Evolutionary conservation across 2,113 vertebrate genomes (phyloP).

Genomic region (Notothenia coriiceps): DNA sequence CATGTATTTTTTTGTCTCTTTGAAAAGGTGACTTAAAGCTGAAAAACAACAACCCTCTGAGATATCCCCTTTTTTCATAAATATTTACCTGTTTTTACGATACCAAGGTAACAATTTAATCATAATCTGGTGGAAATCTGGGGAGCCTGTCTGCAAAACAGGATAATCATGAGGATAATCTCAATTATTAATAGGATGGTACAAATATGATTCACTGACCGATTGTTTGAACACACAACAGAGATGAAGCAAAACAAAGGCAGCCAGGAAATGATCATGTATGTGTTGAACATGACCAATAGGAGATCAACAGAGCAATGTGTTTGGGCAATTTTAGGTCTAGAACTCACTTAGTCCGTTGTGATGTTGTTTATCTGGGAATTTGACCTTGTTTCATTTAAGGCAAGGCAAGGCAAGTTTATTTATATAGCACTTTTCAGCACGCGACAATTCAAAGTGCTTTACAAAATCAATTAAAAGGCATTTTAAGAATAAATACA

Average conservation of each 20-base stretch:
- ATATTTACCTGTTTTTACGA: constrained; percentile 1
- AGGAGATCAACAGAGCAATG: neutral
- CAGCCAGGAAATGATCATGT: constrained; percentile 19
- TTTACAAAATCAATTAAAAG: no score
- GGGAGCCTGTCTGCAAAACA: constrained; percentile 46
- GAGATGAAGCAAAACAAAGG: constrained; percentile 35
- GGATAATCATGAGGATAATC: constrained; percentile 52
- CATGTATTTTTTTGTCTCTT: neutral
- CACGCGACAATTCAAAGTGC: no score
- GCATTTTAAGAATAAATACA: no score
- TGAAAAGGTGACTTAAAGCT: neutral
- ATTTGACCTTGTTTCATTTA: constrained; percentile 13
- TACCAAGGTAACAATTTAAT: neutral
- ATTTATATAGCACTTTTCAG: no score
- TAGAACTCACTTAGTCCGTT: neutral
- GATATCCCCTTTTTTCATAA: neutral
- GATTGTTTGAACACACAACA: constrained; percentile 34
- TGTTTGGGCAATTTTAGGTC: constrained; percentile 6
- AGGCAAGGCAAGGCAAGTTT: no score
- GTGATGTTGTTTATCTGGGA: neutral
- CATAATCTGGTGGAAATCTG: neutral
- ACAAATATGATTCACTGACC: constrained; percentile 28
- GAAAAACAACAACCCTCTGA: neutral
- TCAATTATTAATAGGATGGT: constrained; percentile 35
- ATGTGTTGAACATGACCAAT: constrained; percentile 11